Evolutionary conservation across 2,113 vertebrate genomes (phyloP).

Genomic region (Aspiorhynchus laticeps): DNA sequence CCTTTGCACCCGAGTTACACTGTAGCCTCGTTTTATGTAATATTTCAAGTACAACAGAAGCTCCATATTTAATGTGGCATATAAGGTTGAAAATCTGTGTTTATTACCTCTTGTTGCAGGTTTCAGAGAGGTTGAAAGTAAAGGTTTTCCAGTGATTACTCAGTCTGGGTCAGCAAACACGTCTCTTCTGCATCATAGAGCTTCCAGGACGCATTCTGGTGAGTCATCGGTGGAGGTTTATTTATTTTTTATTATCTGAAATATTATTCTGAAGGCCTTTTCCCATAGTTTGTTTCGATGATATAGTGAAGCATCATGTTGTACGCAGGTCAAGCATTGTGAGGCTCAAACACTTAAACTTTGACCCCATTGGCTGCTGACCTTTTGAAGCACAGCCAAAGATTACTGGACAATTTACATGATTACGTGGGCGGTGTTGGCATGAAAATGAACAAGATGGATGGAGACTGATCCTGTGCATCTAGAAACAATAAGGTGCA

Average conservation of each 20-base stretch:
- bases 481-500: neutral
- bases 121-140: neutral
- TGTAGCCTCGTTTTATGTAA: neutral
- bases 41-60: neutral
- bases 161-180: conserved; percentile 8
- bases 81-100: neutral
- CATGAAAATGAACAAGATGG: neutral
- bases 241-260: neutral
- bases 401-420: neutral
- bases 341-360: conserved; percentile 6
- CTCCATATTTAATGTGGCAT: neutral
- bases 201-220: conserved; percentile 20
- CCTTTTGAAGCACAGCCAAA: neutral
- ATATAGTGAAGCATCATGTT: neutral
- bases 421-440: neutral
- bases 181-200: neutral
- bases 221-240: conserved; percentile 9
- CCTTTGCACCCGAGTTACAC: neutral
- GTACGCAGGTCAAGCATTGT: neutral
- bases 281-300: neutral
- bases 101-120: conserved; percentile 13
- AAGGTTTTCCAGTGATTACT: neutral
- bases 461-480: neutral
- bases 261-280: neutral
- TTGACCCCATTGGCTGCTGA: neutral